Evolutionary conservation across 2,113 vertebrate species (phyloP), one percentile per base, ranked within the genome.

Genomic region (Opisthocomus hoazin): DNA sequence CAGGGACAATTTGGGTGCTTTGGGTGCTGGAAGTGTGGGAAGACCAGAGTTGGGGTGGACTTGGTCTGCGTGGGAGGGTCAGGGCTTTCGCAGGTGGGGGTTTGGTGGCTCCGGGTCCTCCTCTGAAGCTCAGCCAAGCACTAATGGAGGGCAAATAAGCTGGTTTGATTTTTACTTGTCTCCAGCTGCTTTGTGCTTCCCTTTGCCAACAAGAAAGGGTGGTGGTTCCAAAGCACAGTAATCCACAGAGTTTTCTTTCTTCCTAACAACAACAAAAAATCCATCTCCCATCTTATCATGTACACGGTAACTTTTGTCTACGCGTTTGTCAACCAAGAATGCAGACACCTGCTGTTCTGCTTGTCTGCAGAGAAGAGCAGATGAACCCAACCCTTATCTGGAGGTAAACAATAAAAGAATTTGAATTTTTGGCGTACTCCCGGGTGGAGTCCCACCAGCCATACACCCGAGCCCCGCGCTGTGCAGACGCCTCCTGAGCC

Each of bases 401-500:
- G 36, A 50, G 36, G 12, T 46, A 78, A 23, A 17, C 4, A 23
- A 17, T 27, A 53, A 19, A 29, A 13, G 21, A 10, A n/a, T 46
- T 34, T 39, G 53, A 53, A 46, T 46, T 60, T 78, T 54, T 48
- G 29, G 12, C 29, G 20, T 74, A 12, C 13, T 34, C 27, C 18
- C 3, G 0, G 48, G 22, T 23, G 60, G n/a, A n/a, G 15, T 34
- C n/a, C 41, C 41, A 39, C 50, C 2, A 2, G 11, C 51, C 9
- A 7, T 6, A 45, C 3, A 0, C 16, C 48, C 14, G 10, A 48
- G 53, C 17, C 43, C 29, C n/a, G 7, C 1, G 4, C n/a, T n/a
- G n/a, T n/a, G n/a, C n/a, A n/a, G n/a, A n/a, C n/a, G n/a, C n/a
- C n/a, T n/a, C 16, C 48, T 11, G 10, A 48, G 53, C 17, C 43